Conservation (phyloP, 2,113 vertebrate species). For the Cebus imitator region DNA sequence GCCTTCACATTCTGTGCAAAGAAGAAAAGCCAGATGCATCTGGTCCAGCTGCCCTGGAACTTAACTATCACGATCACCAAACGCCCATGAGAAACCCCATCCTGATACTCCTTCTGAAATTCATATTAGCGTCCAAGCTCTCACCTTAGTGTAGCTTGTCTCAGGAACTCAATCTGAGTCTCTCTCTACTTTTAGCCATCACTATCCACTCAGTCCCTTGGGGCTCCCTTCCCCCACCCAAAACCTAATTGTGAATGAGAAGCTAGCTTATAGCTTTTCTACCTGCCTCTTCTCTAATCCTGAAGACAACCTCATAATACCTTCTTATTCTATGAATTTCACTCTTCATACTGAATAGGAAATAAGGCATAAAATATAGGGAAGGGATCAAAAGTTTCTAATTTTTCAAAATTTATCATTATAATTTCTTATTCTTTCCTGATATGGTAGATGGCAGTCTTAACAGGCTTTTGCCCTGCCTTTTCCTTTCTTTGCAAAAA, state of each 20-base stretch:
- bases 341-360: neutral
- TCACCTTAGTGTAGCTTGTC: neutral
- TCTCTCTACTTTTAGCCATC: neutral
- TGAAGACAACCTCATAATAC: neutral
- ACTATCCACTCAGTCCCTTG: neutral
- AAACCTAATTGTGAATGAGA: neutral
- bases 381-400: neutral
- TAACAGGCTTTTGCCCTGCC: neutral
- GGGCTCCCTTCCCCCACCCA: neutral
- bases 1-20: slow-evolving; percentile 89
- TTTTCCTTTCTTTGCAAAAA: slow-evolving; percentile 27
- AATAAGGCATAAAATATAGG: neutral
- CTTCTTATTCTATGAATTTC: neutral
- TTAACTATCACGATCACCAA: neutral
- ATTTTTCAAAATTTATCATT: neutral
- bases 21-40: neutral
- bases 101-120: neutral
- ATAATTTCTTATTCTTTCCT: neutral
- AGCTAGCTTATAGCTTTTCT: neutral
- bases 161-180: neutral
- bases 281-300: neutral
- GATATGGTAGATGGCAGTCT: neutral
- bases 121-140: neutral
- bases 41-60: neutral
- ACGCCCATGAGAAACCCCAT: neutral